Evolutionary conservation across 2,113 vertebrate species (phyloP).

Genomic region (Mustela nigripes): DNA sequence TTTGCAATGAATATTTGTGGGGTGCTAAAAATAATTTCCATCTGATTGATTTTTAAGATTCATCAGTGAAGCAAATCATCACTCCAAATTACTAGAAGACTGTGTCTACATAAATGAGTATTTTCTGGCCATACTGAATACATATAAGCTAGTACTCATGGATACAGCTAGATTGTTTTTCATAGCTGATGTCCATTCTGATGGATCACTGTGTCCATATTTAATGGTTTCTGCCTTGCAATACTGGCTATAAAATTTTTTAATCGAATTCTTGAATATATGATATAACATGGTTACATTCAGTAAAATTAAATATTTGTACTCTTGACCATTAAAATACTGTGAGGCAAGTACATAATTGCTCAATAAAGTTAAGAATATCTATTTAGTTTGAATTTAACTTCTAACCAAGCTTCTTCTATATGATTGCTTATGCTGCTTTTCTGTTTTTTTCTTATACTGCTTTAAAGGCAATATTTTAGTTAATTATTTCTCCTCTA

Average conservation of each 20-base stretch:
- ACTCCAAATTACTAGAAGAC: conserved; percentile 38
- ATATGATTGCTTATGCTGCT: not conserved
- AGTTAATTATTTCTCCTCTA: not conserved
- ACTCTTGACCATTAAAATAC: not conserved
- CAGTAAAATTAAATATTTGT: conserved; percentile 26
- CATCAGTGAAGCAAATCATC: conserved; percentile 67
- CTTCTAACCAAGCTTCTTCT: not conserved
- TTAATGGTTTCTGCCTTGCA: not conserved
- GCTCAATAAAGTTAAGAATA: not conserved
- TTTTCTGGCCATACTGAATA: conserved; percentile 11
- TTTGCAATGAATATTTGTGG: conserved; percentile 57
- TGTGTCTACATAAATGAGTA: not conserved
- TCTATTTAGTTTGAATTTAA: not conserved
- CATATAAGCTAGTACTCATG: not conserved
- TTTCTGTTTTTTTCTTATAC: not conserved
- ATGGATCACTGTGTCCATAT: not conserved
- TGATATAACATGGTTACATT: not conserved
- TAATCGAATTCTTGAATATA: not conserved
- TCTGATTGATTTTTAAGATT: conserved; percentile 72
- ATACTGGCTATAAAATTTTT: not conserved
- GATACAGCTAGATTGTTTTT: not conserved
- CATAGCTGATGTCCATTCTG: not conserved
- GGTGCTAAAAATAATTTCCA: conserved; percentile 65
- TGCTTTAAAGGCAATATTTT: conserved; percentile 6
- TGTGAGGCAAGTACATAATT: not conserved